Conservation (phyloP, 2,113 vertebrate genomes). For the Apistogramma diplotaenia region DNA sequence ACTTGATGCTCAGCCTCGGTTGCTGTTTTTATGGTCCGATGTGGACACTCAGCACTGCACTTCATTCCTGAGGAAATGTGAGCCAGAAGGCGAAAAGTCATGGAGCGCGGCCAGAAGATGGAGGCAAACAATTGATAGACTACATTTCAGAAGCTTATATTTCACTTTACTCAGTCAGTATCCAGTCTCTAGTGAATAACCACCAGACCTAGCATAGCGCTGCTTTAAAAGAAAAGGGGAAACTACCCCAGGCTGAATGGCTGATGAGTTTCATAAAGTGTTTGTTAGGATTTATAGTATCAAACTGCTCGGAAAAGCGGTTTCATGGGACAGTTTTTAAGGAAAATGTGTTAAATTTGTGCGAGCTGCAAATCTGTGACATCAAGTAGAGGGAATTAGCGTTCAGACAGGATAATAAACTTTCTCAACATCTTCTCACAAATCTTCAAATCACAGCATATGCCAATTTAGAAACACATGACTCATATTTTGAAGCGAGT, state of each 20-base stretch:
- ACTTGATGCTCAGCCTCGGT: constrained; percentile 67
- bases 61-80: constrained; percentile 67
- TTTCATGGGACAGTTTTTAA: constrained; percentile 62
- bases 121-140: constrained; percentile 68
- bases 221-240: constrained; percentile 60
- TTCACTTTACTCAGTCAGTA: constrained; percentile 66
- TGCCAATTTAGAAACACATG: constrained; percentile 36
- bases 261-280: constrained; percentile 64
- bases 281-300: constrained; percentile 64
- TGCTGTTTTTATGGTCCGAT: constrained; percentile 70
- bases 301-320: constrained; percentile 52
- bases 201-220: constrained; percentile 50
- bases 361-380: constrained; percentile 45
- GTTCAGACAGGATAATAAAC: constrained; percentile 50
- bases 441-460: constrained; percentile 40
- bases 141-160: constrained; percentile 72
- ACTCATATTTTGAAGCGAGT: background rate
- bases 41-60: constrained; percentile 64
- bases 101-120: constrained; percentile 47
- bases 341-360: constrained; percentile 63
- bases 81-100: constrained; percentile 62
- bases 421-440: constrained; percentile 41
- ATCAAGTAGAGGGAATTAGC: constrained; percentile 56
- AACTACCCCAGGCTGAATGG: constrained; percentile 45
- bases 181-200: constrained; percentile 62